Evolutionary conservation across 2,888 invertebrate genomes (phyloP), one percentile per base, ranked within the genome.

Genomic region (Andrena bicolor): DNA sequence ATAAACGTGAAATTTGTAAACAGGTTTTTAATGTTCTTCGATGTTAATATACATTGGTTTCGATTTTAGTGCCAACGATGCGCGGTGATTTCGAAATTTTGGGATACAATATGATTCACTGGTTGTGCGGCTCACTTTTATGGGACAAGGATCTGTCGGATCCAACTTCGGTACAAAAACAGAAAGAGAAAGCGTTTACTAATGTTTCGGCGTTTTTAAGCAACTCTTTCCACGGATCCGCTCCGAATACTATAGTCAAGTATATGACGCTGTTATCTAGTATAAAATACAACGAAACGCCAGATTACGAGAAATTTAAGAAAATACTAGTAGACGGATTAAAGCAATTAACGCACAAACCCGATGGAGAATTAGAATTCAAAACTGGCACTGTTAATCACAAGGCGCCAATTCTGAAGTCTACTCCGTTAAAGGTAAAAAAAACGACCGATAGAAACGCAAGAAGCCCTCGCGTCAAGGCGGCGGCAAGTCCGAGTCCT

Each of bases 71-170:
- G 64, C 95, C 97, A 48, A 98, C 98, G 16, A 96, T 97, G 96
- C 95, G 99, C 61, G 98, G 99, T 0, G 99, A 99, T 94, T 94
- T 99, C 23, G 99, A 99, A 95, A 98, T 99, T 86, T 95, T 99
- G 4, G 98, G 96, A 0, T 99, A 98, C 93, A 99, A 99, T 94
- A 95, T 99, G 92, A 95, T 99, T 58, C 97, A 98, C 91, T 99
- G 99, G 99, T 92, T 98, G 58, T 96, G 96, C 30, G 97, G 97
- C 0, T 95, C 95, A 82, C 94, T 99, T 85, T 99, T 99, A 0
- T 99, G 99, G 99, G 97, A 97, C 91, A 95, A 95, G 65, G 94
- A 95, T 8, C 94, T 97, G 16, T 94, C 95, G 26, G 95, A 95
- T 85, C 96, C 96, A 0, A 92, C 94, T 35, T 94, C 94, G 0